Conservation (phyloP, 2,888 invertebrate genomes). For the Cephus pulcher region DNA sequence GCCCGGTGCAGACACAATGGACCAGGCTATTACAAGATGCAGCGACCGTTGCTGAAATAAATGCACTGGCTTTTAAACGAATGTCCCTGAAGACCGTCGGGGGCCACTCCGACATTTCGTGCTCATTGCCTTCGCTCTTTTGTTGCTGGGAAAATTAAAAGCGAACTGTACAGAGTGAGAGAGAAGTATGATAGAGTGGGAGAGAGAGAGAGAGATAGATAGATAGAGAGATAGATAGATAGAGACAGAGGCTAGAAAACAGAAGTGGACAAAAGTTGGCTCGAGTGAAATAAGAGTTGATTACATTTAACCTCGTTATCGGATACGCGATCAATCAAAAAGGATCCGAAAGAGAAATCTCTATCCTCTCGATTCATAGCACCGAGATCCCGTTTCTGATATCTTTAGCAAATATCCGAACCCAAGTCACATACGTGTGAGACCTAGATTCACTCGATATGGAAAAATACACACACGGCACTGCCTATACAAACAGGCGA, state of each 20-base stretch:
- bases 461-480: background rate
- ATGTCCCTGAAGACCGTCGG: conserved; percentile 4
- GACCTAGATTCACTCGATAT: background rate
- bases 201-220: conserved; percentile 8
- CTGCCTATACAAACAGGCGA: background rate
- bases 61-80: conserved; percentile 3
- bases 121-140: background rate
- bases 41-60: conserved; percentile 11
- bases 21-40: conserved; percentile 6
- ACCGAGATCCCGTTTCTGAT: background rate
- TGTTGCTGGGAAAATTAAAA: background rate
- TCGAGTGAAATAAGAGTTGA: background rate
- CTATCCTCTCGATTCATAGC: background rate
- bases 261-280: background rate
- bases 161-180: background rate
- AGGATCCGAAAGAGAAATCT: background rate
- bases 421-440: background rate
- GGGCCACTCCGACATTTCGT: background rate
- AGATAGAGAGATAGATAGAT: background rate
- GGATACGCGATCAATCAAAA: background rate
- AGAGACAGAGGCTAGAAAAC: background rate
- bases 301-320: background rate
- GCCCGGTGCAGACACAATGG: conserved; percentile 1
- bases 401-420: background rate
- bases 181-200: background rate